Percentiles rank a stretch among this genome's conserved stretches.
Conservation (phyloP, 2,113 vertebrate species). For the Cathartes aura region DNA sequence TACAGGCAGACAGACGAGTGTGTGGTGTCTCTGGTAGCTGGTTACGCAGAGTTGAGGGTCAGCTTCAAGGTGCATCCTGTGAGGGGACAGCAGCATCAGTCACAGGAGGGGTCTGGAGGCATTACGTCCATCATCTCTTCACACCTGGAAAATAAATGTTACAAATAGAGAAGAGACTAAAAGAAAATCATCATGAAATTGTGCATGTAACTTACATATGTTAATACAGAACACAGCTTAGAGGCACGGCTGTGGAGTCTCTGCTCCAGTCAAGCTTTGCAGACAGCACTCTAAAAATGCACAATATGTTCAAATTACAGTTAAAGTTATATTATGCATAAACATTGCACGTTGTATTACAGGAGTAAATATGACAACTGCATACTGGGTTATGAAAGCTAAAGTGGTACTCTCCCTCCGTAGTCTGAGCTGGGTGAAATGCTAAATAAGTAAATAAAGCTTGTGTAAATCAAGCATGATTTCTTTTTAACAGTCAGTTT, state of each 20-base stretch:
- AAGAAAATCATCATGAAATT: neutral
- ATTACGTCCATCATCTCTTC: neutral
- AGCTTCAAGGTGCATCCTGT: neutral
- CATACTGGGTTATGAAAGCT: neutral
- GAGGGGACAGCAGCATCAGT: neutral
- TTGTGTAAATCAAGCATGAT: neutral
- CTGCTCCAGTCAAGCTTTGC: neutral
- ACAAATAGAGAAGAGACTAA: neutral
- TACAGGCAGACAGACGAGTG: fast-evolving
- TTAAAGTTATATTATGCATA: neutral
- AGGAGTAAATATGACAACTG: neutral
- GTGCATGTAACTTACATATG: fast-evolving
- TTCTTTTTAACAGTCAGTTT: neutral
- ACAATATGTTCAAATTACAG: neutral
- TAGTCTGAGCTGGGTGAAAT: neutral
- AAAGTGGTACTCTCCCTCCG: fast-evolving
- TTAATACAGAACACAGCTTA: neutral
- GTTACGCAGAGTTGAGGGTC: neutral
- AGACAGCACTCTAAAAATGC: neutral
- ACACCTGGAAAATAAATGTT: too few relatives aligned
- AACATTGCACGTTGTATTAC: neutral
- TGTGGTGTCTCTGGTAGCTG: fast-evolving
- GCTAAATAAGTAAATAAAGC: neutral
- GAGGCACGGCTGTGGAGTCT: neutral
- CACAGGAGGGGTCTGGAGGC: neutral